Evolutionary conservation across 2,113 vertebrate genomes (phyloP), one percentile per base, ranked within the genome.

Genomic region (Zootoca vivipara): DNA sequence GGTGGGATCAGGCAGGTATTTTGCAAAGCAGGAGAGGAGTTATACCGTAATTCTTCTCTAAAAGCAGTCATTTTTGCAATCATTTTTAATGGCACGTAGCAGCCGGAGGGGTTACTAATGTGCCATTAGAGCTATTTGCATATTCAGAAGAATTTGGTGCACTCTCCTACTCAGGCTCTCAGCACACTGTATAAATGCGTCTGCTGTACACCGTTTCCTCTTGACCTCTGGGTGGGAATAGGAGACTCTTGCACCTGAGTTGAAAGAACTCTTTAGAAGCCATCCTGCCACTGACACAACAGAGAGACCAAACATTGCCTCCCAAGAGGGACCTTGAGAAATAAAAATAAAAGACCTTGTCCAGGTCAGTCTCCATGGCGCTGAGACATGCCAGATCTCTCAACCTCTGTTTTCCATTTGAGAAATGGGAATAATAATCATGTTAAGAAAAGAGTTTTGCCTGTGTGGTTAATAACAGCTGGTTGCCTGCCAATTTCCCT

Each of bases 11-110:
- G 80, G n/a, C 73, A 88, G 40, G 56, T 52, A 77, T 67, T 88
- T 88, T 83, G 58, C 72, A 77, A 83, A 77, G 73, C 12, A 7
- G 28, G 69, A 40, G 56, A 81, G 16, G 69, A 87, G 52, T 58
- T 77, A 77, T 83, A n/a, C n/a, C n/a, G n/a, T n/a, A 87, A 82
- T 82, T 62, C 58, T 67, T 87, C 73, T 78, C 72, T 88, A 83
- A 88, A 88, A 78, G 87, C 73, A 69, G 80, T 88, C 87, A 88
- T 88, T 88, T 88, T n/a, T 30, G 87, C 87, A 88, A 88, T 88
- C 87, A 83, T 88, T 88, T 88, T 88, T 83, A 88, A 88, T 88
- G 87, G 73, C 73, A 78, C 22, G 7, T 69, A 88, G 87, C 87
- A 83, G 87, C 62, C 81, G 24, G 73, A 83, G 26, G 81, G 87